phyloP scores from a whole-genome alignment of 2,888 invertebrate species.

The Cephus runcator region DNA sequence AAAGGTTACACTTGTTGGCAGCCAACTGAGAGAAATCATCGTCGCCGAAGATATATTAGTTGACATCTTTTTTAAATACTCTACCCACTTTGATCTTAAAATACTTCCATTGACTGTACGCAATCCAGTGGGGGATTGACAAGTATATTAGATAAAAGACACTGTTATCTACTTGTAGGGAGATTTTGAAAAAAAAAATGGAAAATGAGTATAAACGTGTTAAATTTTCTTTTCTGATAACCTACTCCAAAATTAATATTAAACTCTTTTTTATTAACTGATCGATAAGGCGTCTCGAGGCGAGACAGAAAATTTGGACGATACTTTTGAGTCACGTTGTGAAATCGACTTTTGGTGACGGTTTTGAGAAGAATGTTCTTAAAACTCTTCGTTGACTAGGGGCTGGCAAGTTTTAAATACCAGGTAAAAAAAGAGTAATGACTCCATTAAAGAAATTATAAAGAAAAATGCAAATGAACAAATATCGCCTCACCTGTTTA shows the following conservation, averaged over 20 bases:
- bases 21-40: not conserved
- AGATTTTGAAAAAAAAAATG: not conserved
- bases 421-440: not conserved
- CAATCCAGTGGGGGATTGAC: not conserved
- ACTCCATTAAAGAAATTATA: slow-evolving; percentile 8
- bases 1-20: not conserved
- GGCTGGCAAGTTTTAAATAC: not conserved
- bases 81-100: not conserved
- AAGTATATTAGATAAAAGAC: too few relatives aligned
- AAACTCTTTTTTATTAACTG: not conserved
- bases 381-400: not conserved
- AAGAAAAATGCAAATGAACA: not conserved
- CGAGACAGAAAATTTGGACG: not conserved
- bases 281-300: not conserved
- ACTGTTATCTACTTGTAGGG: not conserved
- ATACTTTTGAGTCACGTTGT: not conserved
- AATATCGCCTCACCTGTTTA: slow-evolving; percentile 80
- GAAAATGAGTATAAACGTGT: not conserved
- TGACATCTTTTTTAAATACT: not conserved
- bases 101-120: not conserved
- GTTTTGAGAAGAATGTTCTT: not conserved
- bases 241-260: not conserved
- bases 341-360: not conserved
- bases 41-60: not conserved
- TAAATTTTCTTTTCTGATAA: not conserved